phyloP scores from a whole-genome alignment of 1,140 invertebrate genomes.

The Drosophila sturtevanti region DNA sequence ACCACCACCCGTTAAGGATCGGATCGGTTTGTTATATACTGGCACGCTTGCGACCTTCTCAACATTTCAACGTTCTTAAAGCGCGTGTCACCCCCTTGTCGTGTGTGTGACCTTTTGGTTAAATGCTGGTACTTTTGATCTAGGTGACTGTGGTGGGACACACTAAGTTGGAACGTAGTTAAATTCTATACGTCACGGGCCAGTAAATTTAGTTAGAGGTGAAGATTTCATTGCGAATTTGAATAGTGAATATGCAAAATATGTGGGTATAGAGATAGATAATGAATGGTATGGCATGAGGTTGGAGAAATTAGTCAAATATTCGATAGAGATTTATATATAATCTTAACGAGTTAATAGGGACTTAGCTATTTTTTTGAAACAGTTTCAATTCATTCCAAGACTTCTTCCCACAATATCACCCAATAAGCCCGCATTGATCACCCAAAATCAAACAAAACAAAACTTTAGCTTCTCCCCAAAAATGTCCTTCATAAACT shows the following conservation, averaged over 20 bases:
- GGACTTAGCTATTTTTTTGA: neutral
- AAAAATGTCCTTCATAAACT: neutral
- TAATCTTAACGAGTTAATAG: neutral
- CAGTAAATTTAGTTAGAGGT: constrained; percentile 21
- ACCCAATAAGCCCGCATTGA: constrained; percentile 55
- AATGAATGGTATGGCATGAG: neutral
- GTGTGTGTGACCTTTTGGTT: constrained; percentile 70
- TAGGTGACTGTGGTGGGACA: neutral
- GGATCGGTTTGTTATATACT: neutral
- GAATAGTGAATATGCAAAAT: constrained; percentile 16
- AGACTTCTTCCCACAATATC: neutral
- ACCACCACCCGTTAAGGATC: constrained; percentile 47
- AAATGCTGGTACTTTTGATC: constrained; percentile 66
- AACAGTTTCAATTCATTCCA: neutral
- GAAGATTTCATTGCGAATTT: constrained; percentile 58
- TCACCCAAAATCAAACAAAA: constrained; percentile 24
- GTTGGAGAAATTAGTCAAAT: neutral
- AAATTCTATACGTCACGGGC: constrained; percentile 23
- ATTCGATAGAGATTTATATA: neutral
- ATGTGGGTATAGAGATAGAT: constrained; percentile 33
- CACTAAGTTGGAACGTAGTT: constrained; percentile 39
- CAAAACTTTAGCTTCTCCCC: constrained; percentile 19
- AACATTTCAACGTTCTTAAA: constrained; percentile 18
- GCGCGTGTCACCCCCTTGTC: constrained; percentile 64
- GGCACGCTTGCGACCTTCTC: constrained; percentile 53